Percentiles rank a stretch among this genome's conserved stretches.
These are phyloP conservation scores for Rotaria macrura DNA, from an alignment of 2,888 invertebrate species.

Conservation along the genomic window DNA sequence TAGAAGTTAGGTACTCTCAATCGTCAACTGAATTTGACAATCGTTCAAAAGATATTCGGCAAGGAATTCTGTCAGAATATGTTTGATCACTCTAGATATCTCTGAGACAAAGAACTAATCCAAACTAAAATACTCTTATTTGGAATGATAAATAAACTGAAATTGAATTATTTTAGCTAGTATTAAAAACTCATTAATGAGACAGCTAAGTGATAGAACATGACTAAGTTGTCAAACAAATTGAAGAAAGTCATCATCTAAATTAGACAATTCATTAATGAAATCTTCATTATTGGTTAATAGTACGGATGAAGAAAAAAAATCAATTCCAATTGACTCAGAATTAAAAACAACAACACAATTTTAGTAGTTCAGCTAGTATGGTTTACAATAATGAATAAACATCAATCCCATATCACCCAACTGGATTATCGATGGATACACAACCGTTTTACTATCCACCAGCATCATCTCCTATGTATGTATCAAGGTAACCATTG, in stretches of 20 bases:
- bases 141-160: no score
- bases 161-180: neutral
- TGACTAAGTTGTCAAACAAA: neutral
- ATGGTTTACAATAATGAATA: neutral
- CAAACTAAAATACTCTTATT: no score
- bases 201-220: neutral
- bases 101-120: no score
- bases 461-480: neutral
- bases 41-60: no score
- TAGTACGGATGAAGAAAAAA: neutral
- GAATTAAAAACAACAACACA: neutral
- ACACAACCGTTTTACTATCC: neutral
- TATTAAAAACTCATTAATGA: neutral
- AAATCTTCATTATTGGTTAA: neutral
- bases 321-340: neutral
- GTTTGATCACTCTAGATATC: no score
- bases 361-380: neutral
- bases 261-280: neutral
- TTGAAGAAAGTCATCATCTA: neutral
- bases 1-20: no score
- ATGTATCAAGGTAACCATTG: neutral
- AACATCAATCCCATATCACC: neutral
- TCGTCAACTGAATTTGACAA: no score
- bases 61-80: no score
- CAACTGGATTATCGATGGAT: neutral